phyloP scores from a whole-genome alignment of 2,113 vertebrate genomes.

The Mirza zaza region DNA sequence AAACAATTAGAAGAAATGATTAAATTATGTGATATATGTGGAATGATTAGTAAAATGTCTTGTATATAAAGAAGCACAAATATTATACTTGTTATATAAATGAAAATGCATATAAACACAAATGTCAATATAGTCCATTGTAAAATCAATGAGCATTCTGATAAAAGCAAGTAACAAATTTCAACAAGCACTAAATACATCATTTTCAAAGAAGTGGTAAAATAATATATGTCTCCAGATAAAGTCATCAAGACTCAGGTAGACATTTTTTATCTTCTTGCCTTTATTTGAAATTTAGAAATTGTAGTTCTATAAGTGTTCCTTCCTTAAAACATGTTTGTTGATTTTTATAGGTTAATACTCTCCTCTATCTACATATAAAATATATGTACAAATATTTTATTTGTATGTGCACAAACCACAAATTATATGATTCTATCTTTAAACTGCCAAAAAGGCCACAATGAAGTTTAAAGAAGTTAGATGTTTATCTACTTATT shows the following conservation, averaged over 20 bases:
- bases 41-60: neutral
- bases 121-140: neutral
- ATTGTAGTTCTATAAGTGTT: neutral
- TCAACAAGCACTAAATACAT: neutral
- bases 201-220: neutral
- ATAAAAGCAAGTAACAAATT: neutral
- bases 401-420: neutral
- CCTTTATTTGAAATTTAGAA: neutral
- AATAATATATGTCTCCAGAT: neutral
- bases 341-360: neutral
- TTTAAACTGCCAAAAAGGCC: neutral
- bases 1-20: neutral
- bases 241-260: neutral
- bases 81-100: neutral
- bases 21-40: neutral
- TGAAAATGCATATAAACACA: neutral
- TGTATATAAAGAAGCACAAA: neutral
- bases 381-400: neutral
- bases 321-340: neutral
- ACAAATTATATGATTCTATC: neutral
- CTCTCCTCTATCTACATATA: neutral
- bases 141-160: neutral
- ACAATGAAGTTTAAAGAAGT: neutral
- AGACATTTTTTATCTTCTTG: neutral
- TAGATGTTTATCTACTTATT: neutral